A percentile compares a stretch with the other conserved stretches of the same genome.
phyloP scores from a whole-genome alignment of 2,113 vertebrate species.

The Odobenus rosmarus region DNA sequence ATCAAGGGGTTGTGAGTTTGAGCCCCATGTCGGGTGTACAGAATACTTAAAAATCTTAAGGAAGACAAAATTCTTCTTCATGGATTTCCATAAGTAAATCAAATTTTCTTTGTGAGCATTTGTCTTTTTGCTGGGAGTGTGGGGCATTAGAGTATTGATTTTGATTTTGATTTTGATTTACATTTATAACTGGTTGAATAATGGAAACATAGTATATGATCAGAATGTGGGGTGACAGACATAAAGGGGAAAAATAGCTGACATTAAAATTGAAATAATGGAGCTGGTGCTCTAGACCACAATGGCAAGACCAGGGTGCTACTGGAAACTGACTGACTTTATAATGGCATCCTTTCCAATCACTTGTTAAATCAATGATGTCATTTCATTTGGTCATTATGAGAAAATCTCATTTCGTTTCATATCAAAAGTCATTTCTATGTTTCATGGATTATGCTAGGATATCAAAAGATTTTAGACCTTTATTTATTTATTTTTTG shows the following conservation, averaged over 20 bases:
- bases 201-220: not conserved
- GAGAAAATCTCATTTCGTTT: conserved; percentile 40
- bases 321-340: not conserved
- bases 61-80: not conserved
- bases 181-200: not conserved
- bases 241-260: not conserved
- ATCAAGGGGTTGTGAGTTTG: not conserved
- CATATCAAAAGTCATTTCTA: not conserved
- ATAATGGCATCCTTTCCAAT: not conserved
- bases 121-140: not conserved
- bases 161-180: not conserved
- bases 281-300: not conserved
- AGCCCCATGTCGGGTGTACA: not conserved
- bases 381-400: conserved; percentile 13
- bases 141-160: not conserved
- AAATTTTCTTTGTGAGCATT: not conserved
- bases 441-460: not conserved
- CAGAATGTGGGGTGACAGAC: not conserved
- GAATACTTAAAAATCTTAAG: not conserved
- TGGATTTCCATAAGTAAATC: not conserved
- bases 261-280: not conserved
- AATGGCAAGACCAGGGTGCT: not conserved
- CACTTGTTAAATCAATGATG: not conserved
- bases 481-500: not conserved
- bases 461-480: not conserved